These are phyloP conservation scores for Takifugu bimaculatus DNA, from an alignment of 2,113 vertebrate genomes.

Conservation along the genomic window DNA sequence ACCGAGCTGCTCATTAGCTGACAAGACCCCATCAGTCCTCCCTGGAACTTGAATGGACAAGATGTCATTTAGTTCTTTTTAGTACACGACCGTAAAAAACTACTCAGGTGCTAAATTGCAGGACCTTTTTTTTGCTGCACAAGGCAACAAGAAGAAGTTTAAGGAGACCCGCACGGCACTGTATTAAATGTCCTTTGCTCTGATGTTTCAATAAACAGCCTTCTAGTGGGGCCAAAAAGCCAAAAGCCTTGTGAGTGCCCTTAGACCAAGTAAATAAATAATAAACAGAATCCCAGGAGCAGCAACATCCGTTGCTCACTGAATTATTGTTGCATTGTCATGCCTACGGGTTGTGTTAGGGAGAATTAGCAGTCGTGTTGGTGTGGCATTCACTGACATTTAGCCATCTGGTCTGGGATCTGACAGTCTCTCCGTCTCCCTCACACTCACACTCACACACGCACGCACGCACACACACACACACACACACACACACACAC, in stretches of 20 bases:
- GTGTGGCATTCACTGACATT: conserved; percentile 70
- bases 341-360: conserved; percentile 27
- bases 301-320: conserved; percentile 7
- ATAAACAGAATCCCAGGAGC: conserved; percentile 3
- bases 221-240: neutral
- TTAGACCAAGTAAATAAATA: conserved; percentile 1
- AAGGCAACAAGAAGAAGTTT: conserved; percentile 6
- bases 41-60: neutral
- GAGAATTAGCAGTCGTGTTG: conserved; percentile 45
- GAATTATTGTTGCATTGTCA: conserved; percentile 32
- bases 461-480: conserved; percentile 2
- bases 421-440: conserved; percentile 16
- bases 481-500: conserved; percentile 10
- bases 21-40: neutral
- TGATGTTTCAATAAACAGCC: neutral
- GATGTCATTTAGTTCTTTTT: neutral
- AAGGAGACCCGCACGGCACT: neutral
- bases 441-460: neutral
- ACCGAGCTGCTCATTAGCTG: conserved; percentile 21
- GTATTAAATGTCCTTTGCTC: neutral
- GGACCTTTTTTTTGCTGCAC: neutral
- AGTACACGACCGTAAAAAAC: neutral
- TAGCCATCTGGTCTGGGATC: conserved; percentile 62
- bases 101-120: neutral
- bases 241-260: neutral